Evolutionary conservation across 2,888 invertebrate genomes (phyloP).

Genomic region (Cryptus viduatorius): DNA sequence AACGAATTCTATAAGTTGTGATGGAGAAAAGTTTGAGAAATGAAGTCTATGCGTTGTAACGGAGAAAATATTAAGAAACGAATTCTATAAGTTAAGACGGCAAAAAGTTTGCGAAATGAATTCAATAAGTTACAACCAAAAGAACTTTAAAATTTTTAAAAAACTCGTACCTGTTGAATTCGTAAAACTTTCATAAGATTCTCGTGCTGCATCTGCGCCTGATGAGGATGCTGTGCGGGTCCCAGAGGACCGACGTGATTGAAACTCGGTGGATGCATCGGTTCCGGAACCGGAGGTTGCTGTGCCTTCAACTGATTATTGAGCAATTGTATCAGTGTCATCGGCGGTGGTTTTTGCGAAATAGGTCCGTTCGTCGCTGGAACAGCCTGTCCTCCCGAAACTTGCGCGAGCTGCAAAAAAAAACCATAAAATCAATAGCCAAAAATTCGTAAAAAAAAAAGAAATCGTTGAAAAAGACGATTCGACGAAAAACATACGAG

Average conservation of each 20-base stretch:
- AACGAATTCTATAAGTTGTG: not conserved
- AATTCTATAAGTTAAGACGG: not conserved
- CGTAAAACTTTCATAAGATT: conserved; percentile 86
- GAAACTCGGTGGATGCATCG: conserved; percentile 74
- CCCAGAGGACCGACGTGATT: conserved; percentile 83
- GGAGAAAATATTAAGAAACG: not conserved
- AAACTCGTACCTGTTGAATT: conserved; percentile 84
- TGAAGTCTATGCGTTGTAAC: not conserved
- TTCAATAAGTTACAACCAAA: too few species aligned
- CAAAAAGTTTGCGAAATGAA: not conserved
- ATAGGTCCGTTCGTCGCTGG: conserved; percentile 87
- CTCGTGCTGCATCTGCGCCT: conserved; percentile 83
- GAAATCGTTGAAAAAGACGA: not conserved
- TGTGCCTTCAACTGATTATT: conserved; percentile 80
- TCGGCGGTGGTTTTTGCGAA: conserved; percentile 85
- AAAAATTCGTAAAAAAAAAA: not conserved
- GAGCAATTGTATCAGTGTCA: conserved; percentile 80
- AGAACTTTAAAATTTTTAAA: too few species aligned
- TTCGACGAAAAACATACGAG: conserved; percentile 85
- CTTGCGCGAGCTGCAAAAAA: conserved; percentile 88
- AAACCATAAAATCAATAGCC: not conserved
- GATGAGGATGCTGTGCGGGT: conserved; percentile 82
- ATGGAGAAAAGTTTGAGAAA: not conserved
- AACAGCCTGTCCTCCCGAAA: conserved; percentile 89
- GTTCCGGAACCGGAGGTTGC: conserved; percentile 72